Base-by-base conservation (phyloP, 1,140 invertebrate species). In the Euwallacea fornicatus region DNA sequence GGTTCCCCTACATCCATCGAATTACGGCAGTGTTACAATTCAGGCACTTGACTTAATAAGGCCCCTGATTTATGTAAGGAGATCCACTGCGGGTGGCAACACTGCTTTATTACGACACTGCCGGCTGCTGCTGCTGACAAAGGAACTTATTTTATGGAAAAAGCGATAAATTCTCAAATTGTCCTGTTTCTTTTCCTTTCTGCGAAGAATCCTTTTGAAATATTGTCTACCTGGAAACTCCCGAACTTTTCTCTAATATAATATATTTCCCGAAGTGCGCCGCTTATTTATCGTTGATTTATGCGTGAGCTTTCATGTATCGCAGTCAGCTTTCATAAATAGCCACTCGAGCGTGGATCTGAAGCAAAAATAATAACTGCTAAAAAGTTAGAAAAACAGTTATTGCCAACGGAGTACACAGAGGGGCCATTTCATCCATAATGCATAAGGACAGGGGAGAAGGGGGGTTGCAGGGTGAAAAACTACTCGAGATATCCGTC, bases 381-480 rank as follows among this genome's bases (percentile, higher is more conserved):
- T 66, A 61, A 69, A 62, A 69, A 69, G 56, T 72, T 68, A 71
- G 58, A 74, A 71, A 74, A 71, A 71, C 69, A 64, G 73, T 66
- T 71, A 66, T 71, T 58, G 61, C 61, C 42, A 65, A 55, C 42
- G 16, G 46, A 67, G 59, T 72, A 72, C 50, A 72, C 59, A 44
- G 55, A 66, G 53, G 55, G 71, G 41, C 54, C 16, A 62, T 64
- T 71, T 66, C 67, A 77, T 78, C 69, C 71, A 78, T 78, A 76
- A 78, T 78, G 74, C 68, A 78, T 76, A 67, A 78, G 69, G 47
- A 16, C 53, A 67, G 65, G 69, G 61, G 65, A 50, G 65, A 47
- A 58, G 65, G 65, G 46, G 72, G 42, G 63, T 65, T 50, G 69
- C 56, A n/a, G 53, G 62, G 46, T 58, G 68, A 75, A 71, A 76